Conservation (phyloP, 1,140 invertebrate genomes). For the Theocolax elegans region DNA sequence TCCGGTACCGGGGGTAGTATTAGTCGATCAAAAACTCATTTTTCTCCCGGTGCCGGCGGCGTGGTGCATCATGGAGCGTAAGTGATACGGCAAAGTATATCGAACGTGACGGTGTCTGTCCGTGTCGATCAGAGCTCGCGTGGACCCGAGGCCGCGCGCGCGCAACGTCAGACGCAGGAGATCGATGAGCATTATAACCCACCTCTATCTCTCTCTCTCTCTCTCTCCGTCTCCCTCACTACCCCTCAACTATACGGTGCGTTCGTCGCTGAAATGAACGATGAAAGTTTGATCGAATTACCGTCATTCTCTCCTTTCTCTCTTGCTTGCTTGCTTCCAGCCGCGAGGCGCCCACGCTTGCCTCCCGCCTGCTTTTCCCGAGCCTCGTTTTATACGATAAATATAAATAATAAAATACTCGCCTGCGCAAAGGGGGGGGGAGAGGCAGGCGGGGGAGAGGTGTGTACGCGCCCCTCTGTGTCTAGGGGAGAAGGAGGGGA, state of each 20-base stretch:
- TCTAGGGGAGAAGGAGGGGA: background rate
- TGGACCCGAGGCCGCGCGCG: too few relatives aligned
- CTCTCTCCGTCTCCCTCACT: background rate
- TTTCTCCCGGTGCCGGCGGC: background rate
- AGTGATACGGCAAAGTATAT: slow-evolving; percentile 33
- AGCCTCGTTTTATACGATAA: background rate
- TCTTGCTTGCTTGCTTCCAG: background rate
- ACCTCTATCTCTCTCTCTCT: background rate
- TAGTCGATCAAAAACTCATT: slow-evolving; percentile 38
- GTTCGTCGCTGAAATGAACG: slow-evolving; percentile 31
- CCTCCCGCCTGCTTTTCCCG: too few relatives aligned
- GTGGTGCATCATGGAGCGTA: slow-evolving; percentile 25
- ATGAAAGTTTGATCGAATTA: slow-evolving; percentile 40
- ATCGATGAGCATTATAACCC: slow-evolving; percentile 35
- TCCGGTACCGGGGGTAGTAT: slow-evolving; percentile 7
- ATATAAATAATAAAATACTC: slow-evolving; percentile 10
- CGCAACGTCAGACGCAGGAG: slow-evolving; percentile 27
- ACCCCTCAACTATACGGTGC: background rate
- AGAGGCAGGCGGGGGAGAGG: background rate
- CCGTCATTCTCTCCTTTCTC: slow-evolving; percentile 7
- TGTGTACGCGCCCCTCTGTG: background rate
- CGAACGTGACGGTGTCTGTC: slow-evolving; percentile 35
- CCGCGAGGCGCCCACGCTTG: background rate
- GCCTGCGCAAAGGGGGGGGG: background rate
- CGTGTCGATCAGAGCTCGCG: slow-evolving; percentile 26